Conservation (phyloP, 2,113 vertebrate species). For the Acanthochromis polyacanthus region DNA sequence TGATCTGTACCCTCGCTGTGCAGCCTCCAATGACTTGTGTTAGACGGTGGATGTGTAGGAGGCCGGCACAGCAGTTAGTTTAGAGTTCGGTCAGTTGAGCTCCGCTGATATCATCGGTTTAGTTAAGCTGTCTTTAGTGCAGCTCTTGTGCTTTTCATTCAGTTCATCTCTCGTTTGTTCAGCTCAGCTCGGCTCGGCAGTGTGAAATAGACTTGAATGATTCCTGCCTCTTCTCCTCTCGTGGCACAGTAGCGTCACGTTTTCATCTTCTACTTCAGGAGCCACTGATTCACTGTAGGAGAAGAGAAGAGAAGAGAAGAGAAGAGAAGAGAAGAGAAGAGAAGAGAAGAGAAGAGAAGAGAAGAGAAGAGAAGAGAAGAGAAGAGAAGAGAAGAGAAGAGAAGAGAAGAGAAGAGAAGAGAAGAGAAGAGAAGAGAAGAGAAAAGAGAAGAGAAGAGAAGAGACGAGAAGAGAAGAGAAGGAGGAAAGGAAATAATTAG, state of each 20-base stretch:
- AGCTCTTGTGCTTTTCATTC: conserved; percentile 23
- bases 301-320: not conserved
- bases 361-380: not conserved
- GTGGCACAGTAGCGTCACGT: not conserved
- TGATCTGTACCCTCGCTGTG: not conserved
- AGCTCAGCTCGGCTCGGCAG: conserved; percentile 25
- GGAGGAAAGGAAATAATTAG: conserved; percentile 32
- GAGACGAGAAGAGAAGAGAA: not conserved
- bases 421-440: not conserved
- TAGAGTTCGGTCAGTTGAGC: conserved; percentile 12
- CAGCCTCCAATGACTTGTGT: conserved; percentile 12
- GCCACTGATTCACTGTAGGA: conserved; percentile 82
- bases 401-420: conserved; percentile 1
- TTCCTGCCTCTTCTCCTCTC: conserved; percentile 16
- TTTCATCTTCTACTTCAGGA: conserved; percentile 75
- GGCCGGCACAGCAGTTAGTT: conserved; percentile 25
- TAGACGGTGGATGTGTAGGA: conserved; percentile 19
- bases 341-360: conserved; percentile 1
- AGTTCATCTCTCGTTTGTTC: conserved; percentile 7
- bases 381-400: not conserved
- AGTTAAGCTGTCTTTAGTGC: conserved; percentile 35
- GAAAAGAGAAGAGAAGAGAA: not conserved
- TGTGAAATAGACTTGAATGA: conserved; percentile 30
- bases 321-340: conserved; percentile 9
- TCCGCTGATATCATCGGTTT: conserved; percentile 40